Conservation (phyloP, 2,797 vertebrate genomes). For the Lycodopsis pacificus region DNA sequence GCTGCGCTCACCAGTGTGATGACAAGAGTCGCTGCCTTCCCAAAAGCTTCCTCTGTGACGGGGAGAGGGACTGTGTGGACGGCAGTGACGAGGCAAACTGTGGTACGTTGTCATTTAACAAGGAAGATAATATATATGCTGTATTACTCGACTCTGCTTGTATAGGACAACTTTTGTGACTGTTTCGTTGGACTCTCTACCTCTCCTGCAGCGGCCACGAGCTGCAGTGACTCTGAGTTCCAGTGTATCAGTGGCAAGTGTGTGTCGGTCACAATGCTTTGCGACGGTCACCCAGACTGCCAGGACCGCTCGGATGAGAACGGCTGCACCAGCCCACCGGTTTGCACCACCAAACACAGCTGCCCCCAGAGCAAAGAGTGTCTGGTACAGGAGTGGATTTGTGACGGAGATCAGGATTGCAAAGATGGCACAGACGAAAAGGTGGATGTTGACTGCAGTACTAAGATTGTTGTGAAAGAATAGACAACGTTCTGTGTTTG, state of each 20-base stretch:
- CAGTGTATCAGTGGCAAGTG: conserved; percentile 89
- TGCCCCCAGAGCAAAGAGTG: conserved; percentile 89
- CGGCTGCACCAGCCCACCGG: conserved; percentile 73
- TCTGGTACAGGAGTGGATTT: conserved; percentile 89
- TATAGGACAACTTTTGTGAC: neutral
- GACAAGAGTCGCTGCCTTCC: conserved; percentile 85
- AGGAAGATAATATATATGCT: neutral
- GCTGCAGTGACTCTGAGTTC: conserved; percentile 83
- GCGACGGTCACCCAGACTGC: conserved; percentile 91
- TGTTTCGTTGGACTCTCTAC: neutral
- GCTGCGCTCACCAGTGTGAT: conserved; percentile 87
- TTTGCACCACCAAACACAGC: conserved; percentile 81
- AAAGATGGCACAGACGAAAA: conserved; percentile 90
- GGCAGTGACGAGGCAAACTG: conserved; percentile 87
- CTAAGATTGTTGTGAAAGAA: neutral
- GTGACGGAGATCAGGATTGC: conserved; percentile 90
- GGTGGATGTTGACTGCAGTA: conserved; percentile 71
- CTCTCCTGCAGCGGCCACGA: conserved; percentile 57
- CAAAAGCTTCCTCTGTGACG: conserved; percentile 87
- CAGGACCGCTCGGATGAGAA: conserved; percentile 90
- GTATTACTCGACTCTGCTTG: neutral
- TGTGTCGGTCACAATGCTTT: conserved; percentile 82
- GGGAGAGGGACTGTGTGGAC: conserved; percentile 88
- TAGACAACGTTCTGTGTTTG: neutral
- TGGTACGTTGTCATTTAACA: conserved; percentile 77